These are phyloP conservation scores for Nephotettix cincticeps DNA, from an alignment of 1,140 invertebrate genomes.

Conservation along the genomic window DNA sequence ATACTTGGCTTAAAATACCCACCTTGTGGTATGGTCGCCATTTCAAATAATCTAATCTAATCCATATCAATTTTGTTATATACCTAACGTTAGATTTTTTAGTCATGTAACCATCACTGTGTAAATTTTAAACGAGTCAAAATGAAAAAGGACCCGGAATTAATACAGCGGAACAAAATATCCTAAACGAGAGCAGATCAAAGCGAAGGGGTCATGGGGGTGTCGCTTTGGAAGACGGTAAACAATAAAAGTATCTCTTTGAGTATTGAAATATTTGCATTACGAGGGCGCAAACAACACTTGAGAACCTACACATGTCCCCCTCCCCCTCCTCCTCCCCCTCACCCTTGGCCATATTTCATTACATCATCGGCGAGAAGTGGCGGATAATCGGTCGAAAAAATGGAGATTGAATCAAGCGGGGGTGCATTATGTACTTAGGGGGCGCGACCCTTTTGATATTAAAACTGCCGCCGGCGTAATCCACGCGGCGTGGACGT, in stretches of 20 bases:
- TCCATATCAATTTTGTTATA: too few relatives aligned
- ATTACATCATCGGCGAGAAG: neutral
- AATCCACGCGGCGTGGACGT: slow-evolving; percentile 1
- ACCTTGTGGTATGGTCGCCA: too few relatives aligned
- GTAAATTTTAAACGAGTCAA: too few relatives aligned
- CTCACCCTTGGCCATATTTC: slow-evolving; percentile 11
- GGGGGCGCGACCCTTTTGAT: slow-evolving; percentile 18
- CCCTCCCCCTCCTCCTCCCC: neutral
- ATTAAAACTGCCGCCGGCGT: slow-evolving; percentile 14
- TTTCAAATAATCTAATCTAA: too few relatives aligned
- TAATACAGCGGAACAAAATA: too few relatives aligned
- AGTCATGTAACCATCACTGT: too few relatives aligned
- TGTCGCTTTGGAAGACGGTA: neutral
- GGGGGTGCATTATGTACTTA: slow-evolving; percentile 21
- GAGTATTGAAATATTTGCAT: slow-evolving; percentile 14
- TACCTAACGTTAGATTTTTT: too few relatives aligned
- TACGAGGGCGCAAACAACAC: neutral
- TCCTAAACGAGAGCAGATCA: too few relatives aligned
- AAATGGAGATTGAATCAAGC: slow-evolving; percentile 18
- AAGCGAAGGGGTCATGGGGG: too few relatives aligned
- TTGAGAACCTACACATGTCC: slow-evolving; percentile 1
- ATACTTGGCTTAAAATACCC: too few relatives aligned
- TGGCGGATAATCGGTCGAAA: slow-evolving; percentile 7
- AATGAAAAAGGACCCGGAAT: too few relatives aligned
- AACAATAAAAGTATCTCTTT: neutral